Evolutionary conservation across 2,113 vertebrate genomes (phyloP), one percentile per base, ranked within the genome.

Genomic region (Hepsetus odoe): DNA sequence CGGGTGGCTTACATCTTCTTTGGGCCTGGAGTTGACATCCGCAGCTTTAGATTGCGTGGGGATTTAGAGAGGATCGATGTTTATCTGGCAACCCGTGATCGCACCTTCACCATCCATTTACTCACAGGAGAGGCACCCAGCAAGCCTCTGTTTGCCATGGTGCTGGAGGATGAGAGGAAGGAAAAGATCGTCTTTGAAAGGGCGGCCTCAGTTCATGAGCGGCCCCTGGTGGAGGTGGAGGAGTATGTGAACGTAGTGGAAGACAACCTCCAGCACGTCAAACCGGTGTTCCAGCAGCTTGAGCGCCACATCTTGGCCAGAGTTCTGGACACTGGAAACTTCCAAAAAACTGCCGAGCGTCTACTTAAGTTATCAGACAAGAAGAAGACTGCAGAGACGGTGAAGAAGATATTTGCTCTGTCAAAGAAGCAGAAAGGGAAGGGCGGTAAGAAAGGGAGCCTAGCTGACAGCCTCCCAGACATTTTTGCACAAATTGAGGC

Each of bases 401-500:
- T 98, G 2, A 94, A 97, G 83, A 95, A 93, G 85, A 94, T 98
- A 89, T 97, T 98, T 79, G 89, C 94, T 0, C 92, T 95, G 85
- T 95, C 94, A 0, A 94, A 93, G 84, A 94, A 92, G 68, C 94
- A 89, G 33, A 96, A 90, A 61, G 86, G 89, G 1, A 95, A 94
- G 90, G 93, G 86, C 61, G 92, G 79, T 55, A 95, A 86, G 80
- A 97, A 91, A 76, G 69, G 85, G 26, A 92, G 85, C 0, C 87
- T 94, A 69, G 94, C 96, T 12, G 96, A 98, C 81, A 92, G 85
- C 0, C 87, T 94, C 68, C 95, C 96, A 10, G 96, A 98, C 82
- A 96, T 98, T 86, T 98, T 99, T 94, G 93, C 95, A 90, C 96
- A 96, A 86, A 96, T 99, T 49, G 96, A 98, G 86, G 92, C 94